These are phyloP conservation scores for Erebia ligea DNA, from an alignment of 2,888 invertebrate species.

Conservation along the genomic window DNA sequence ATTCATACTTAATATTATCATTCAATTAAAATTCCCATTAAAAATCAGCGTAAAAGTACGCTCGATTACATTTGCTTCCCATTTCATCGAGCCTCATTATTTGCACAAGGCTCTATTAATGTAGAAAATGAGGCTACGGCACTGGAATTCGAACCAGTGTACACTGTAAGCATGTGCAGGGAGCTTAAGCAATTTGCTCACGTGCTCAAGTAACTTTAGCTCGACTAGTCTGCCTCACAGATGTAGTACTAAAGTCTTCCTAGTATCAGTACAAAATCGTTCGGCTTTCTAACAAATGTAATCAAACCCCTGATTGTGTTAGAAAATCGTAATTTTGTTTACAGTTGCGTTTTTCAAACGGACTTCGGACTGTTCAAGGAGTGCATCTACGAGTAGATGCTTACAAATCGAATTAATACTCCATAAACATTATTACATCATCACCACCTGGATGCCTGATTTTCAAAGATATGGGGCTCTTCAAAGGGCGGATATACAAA, in stretches of 20 bases:
- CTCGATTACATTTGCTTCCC: background rate
- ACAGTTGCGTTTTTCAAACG: no score
- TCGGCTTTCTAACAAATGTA: constrained; percentile 4
- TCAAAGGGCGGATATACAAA: no score
- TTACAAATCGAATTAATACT: no score
- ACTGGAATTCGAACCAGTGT: constrained; percentile 57
- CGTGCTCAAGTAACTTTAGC: constrained; percentile 48
- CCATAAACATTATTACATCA: no score
- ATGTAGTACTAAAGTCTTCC: no score
- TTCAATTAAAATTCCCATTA: background rate
- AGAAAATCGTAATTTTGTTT: no score
- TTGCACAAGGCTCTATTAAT: constrained; percentile 52
- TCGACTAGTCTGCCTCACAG: constrained; percentile 37
- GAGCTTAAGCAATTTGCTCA: constrained; percentile 52
- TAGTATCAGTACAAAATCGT: constrained; percentile 29
- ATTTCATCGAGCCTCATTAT: constrained; percentile 34
- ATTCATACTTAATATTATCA: background rate
- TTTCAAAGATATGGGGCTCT: no score
- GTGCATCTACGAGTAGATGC: no score
- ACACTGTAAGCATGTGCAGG: constrained; percentile 22
- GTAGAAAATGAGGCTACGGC: constrained; percentile 51
- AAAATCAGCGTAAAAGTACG: background rate
- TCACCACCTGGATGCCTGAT: no score
- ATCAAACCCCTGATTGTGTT: background rate
- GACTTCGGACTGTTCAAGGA: no score